Evolutionary conservation across 2,888 invertebrate species (phyloP), one percentile per base, ranked within the genome.

Genomic region (Orthosia cruda): DNA sequence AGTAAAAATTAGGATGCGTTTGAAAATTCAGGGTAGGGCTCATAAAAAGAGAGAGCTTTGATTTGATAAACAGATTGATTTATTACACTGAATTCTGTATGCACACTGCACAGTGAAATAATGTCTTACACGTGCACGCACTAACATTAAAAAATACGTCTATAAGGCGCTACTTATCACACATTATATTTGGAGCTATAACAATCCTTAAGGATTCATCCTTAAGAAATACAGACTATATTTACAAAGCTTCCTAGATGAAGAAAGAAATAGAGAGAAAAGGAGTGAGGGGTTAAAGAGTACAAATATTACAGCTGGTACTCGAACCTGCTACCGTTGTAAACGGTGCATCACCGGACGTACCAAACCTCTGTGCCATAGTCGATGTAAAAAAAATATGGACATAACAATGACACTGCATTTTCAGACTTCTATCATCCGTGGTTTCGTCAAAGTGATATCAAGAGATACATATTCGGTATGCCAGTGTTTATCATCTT

Each of bases 401-500:
- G 4, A 40, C 20, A 58, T 80, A 52, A 76, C 23, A 66, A 52
- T 81, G 23, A 76, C 23, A 32, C 66, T 67, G 3, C 62, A 68
- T 90, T 95, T 95, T 71, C 95, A 96, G 95, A 95, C 89, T 92
- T 92, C 88, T 94, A 89, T 80, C 93, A 92, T 84, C 92, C 93
- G 78, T 91, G 91, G 88, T 92, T 91, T 85, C 93, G 91, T 67
- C 93, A 91, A 82, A 93, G 92, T 86, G 91, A 94, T 88, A 89
- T 95, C 88, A 93, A 91, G 80, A 92, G 92, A 89, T 92, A 90
- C 82, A 92, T 96, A 76, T 93, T 95, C 91, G 96, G 96, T 96
- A 96, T 92, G 95, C 91, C 68, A 59, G 82, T 47, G 49, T 81
- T 88, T 88, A 74, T 75, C 83, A 54, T 58, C 81, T 86, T 70